Evolutionary conservation across 2,113 vertebrate genomes (phyloP).

Genomic region (Psittacula cyanocephala): DNA sequence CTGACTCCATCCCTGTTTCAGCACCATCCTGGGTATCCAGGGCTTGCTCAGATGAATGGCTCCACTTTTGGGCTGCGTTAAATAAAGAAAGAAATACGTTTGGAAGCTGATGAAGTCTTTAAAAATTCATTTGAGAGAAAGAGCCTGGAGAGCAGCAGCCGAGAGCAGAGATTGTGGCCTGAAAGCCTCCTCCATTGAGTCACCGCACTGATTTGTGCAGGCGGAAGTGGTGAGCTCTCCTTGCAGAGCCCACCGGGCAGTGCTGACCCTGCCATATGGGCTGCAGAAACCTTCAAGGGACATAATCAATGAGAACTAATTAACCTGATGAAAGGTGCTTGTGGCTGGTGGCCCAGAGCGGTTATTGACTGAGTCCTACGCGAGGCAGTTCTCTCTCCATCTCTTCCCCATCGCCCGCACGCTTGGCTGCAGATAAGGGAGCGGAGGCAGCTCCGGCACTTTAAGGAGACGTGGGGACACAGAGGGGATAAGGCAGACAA

Average conservation of each 20-base stretch:
- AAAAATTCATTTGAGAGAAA: slow-evolving; percentile 7
- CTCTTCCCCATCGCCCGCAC: background rate
- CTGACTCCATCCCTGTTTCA: background rate
- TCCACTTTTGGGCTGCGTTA: background rate
- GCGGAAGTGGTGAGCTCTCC: background rate
- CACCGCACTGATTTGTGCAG: background rate
- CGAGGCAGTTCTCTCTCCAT: background rate
- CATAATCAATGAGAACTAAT: slow-evolving; percentile 38
- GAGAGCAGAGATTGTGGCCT: background rate
- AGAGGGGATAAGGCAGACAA: background rate
- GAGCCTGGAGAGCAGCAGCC: background rate
- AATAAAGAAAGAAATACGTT: background rate
- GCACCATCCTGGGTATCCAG: accelerated
- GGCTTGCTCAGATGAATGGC: background rate
- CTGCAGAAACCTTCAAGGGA: background rate
- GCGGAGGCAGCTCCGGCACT: background rate
- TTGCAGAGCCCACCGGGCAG: background rate
- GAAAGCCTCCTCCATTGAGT: background rate
- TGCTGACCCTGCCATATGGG: background rate
- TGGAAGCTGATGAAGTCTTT: background rate
- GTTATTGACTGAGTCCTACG: background rate
- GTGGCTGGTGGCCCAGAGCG: background rate
- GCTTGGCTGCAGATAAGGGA: background rate
- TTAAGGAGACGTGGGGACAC: background rate
- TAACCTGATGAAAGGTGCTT: background rate